phyloP scores from a whole-genome alignment of 2,113 vertebrate genomes.

The Polypterus bichir region DNA sequence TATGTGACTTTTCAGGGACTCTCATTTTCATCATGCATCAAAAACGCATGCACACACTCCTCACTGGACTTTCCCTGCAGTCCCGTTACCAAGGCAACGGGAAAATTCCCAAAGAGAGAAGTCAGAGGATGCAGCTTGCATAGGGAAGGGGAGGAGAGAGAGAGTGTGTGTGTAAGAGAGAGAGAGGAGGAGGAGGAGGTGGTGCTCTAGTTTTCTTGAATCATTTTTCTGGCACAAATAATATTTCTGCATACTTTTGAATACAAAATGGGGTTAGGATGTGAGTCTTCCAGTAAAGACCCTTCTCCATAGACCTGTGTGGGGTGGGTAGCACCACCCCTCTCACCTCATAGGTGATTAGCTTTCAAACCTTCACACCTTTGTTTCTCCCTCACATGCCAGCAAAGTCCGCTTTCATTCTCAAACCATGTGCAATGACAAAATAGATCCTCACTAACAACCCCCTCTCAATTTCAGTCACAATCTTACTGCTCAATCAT shows the following conservation, averaged over 20 bases:
- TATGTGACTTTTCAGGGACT: too few relatives aligned
- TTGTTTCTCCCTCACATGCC: too few relatives aligned
- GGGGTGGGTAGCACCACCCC: neutral
- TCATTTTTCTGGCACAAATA: neutral
- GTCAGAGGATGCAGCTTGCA: neutral
- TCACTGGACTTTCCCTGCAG: constrained; percentile 16
- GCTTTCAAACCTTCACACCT: too few relatives aligned
- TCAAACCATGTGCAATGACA: too few relatives aligned
- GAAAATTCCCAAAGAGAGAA: neutral
- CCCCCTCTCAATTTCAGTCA: too few relatives aligned
- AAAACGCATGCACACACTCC: neutral
- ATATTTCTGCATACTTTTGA: neutral
- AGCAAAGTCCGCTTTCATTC: too few relatives aligned
- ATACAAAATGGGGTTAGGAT: neutral
- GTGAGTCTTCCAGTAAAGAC: neutral
- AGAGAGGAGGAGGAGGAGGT: neutral
- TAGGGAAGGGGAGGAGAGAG: neutral
- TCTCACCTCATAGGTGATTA: too few relatives aligned
- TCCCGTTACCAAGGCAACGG: constrained; percentile 26
- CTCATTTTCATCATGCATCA: too few relatives aligned
- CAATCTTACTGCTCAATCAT: neutral
- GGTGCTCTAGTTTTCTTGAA: neutral
- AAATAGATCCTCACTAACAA: too few relatives aligned
- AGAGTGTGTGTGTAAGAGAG: neutral
- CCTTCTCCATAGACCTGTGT: neutral